Percentiles rank a stretch among this genome's conserved stretches.
phyloP scores from a whole-genome alignment of 2,888 invertebrate genomes.

The Meteorus cinctellus region DNA sequence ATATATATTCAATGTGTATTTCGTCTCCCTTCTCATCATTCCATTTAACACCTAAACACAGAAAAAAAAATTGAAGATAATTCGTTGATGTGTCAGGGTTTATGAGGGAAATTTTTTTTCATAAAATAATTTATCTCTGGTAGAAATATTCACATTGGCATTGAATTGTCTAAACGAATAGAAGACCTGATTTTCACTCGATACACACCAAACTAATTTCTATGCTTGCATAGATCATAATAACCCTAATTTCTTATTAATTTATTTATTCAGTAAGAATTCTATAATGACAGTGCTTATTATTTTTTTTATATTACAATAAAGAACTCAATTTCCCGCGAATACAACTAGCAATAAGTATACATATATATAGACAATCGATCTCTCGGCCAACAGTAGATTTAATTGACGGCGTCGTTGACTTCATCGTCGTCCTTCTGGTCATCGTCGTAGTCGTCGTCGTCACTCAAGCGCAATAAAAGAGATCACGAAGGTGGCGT shows the following conservation, averaged over 20 bases:
- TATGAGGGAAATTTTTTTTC: too few relatives aligned
- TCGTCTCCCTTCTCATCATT: background rate
- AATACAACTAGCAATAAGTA: background rate
- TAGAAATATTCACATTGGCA: too few relatives aligned
- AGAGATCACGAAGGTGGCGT: conserved; percentile 38
- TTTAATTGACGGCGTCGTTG: conserved; percentile 8
- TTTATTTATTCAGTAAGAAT: too few relatives aligned
- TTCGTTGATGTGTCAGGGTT: background rate
- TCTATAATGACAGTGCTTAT: too few relatives aligned
- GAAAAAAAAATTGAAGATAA: background rate
- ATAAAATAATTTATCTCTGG: too few relatives aligned
- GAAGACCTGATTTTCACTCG: too few relatives aligned
- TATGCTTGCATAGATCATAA: too few relatives aligned
- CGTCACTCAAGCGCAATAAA: conserved; percentile 30
- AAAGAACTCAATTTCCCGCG: too few relatives aligned
- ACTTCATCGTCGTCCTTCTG: background rate
- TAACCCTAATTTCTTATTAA: too few relatives aligned
- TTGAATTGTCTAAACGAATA: too few relatives aligned
- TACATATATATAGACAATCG: background rate
- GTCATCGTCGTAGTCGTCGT: background rate
- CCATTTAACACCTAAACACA: background rate
- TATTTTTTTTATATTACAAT: too few relatives aligned
- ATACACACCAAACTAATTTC: too few relatives aligned
- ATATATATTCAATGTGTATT: background rate
- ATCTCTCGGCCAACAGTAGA: background rate